Evolutionary conservation across 2,888 invertebrate genomes (phyloP), one percentile per base, ranked within the genome.

Genomic region (Machimus atricapillus): DNA sequence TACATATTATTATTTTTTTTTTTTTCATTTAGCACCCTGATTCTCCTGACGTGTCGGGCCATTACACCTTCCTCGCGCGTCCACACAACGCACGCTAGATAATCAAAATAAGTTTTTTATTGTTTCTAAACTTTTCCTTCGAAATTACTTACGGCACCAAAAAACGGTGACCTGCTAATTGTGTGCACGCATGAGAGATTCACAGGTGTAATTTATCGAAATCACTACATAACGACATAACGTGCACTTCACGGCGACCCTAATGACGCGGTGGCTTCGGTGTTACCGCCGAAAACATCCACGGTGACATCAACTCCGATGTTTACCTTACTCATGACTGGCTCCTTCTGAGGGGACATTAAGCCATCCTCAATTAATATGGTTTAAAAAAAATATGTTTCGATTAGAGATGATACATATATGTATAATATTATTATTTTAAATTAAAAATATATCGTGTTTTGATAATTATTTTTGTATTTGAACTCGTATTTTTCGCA

Each of bases 181-280:
- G 86, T 3, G 96, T 93, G 0, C 91, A 91, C 90, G 91, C 92
- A 91, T 92, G 92, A 90, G 92, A 92, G 90, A 90, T 88, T 86
- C 46, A 88, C 92, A 92, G 92, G 91, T 92, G 92, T 90, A 90
- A 91, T 92, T 92, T 91, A 92, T 91, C 90, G 90, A 77, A 86
- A 86, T 77, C 58, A 77, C 82, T 82, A 82, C 82, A 82, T 82
- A 82, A 82, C 37, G 82, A 82, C 82, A 82, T 82, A 82, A 82
- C 37, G 82, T 82, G 34, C 82, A 58, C 82, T 82, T 82, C 58
- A 58, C 37, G 52, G 58, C 56, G 52, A 46, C 56, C 81, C 66
- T 79, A 79, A 82, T 56, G 82, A 37, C 56, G 31, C 66, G 66
- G 14, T 9, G 27, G 27, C 37, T 34, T 4, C 37, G 76, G 34